These are phyloP conservation scores for Acanthococcus lagerstroemiae DNA, from an alignment of 2,888 invertebrate genomes.

Conservation along the genomic window DNA sequence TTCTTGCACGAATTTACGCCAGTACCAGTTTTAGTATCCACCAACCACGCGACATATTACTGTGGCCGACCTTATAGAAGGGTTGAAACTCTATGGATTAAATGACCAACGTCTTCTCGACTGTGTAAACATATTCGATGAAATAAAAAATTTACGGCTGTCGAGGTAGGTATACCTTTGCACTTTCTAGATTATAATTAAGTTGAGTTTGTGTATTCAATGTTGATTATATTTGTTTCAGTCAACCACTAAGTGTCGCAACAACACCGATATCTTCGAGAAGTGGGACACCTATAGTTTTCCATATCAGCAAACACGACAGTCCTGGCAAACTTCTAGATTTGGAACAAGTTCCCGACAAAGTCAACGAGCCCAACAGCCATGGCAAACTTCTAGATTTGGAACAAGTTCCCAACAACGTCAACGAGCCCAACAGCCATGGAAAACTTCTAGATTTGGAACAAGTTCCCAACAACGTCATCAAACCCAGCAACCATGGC, in stretches of 20 bases:
- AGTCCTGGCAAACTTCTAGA: too few relatives aligned
- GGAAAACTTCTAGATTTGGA: too few relatives aligned
- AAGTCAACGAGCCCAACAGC: too few relatives aligned
- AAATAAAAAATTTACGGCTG: background rate
- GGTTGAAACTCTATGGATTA: background rate
- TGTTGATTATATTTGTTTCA: background rate
- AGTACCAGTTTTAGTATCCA: background rate
- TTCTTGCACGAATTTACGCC: background rate
- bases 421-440: too few relatives aligned
- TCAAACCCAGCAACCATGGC: too few relatives aligned
- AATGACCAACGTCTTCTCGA: background rate
- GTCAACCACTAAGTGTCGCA: background rate
- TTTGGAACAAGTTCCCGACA: too few relatives aligned
- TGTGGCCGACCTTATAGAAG: background rate
- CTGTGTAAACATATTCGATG: background rate
- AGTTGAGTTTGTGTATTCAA: background rate
- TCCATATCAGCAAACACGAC: too few relatives aligned
- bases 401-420: too few relatives aligned
- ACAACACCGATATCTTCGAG: background rate
- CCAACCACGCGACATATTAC: background rate
- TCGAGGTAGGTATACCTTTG: background rate
- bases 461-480: too few relatives aligned
- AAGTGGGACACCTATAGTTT: background rate
- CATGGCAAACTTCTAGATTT: too few relatives aligned
- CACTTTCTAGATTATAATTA: constrained; percentile 1